Conservation (phyloP, 1,140 invertebrate species). For the Cyphomyrmex costatus region DNA sequence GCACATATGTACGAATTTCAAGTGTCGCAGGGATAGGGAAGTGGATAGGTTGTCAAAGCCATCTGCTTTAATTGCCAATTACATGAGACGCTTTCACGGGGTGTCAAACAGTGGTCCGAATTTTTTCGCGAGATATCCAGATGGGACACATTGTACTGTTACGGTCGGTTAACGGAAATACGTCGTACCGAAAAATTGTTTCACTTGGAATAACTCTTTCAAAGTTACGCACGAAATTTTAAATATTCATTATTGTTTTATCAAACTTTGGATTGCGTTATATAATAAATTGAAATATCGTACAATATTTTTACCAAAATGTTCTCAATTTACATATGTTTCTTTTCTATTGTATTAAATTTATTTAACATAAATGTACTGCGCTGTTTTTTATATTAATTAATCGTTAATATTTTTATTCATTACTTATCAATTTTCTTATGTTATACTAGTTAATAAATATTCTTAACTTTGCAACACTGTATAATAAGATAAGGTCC, state of each 20-base stretch:
- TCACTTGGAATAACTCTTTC: constrained; percentile 1
- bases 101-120: constrained; percentile 53
- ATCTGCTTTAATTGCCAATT: constrained; percentile 77
- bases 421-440: neutral
- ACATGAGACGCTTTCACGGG: constrained; percentile 59
- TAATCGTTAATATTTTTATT: neutral
- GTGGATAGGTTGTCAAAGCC: constrained; percentile 67
- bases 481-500: constrained; percentile 38
- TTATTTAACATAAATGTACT: neutral
- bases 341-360: neutral
- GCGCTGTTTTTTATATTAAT: neutral
- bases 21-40: constrained; percentile 40
- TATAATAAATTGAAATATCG: constrained; percentile 24
- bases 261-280: neutral
- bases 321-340: neutral
- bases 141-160: neutral
- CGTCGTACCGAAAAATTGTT: constrained; percentile 12
- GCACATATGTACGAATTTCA: constrained; percentile 63
- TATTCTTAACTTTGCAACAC: no score
- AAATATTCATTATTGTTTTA: constrained; percentile 25
- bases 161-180: constrained; percentile 18
- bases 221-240: constrained; percentile 9
- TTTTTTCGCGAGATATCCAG: constrained; percentile 50
- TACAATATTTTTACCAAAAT: neutral
- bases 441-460: neutral